A percentile compares a stretch with the other conserved stretches of the same genome.
Conservation (phyloP, 2,113 vertebrate genomes). For the Apeltes quadracus region DNA sequence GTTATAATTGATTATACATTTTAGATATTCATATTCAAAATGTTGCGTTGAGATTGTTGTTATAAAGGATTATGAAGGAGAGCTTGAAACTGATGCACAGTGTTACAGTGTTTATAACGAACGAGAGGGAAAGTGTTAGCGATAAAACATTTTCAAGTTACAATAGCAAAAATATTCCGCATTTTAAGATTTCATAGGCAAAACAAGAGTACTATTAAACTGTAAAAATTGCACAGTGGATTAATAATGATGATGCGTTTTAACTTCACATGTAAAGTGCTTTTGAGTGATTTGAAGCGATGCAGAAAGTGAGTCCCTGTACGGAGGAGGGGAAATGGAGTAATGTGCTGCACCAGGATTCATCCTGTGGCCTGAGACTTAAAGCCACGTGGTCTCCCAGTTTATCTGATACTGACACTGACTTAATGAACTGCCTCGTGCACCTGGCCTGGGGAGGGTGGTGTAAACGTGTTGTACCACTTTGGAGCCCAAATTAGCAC, state of each 20-base stretch:
- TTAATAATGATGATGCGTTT: background rate
- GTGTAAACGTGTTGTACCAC: slow-evolving; percentile 31
- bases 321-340: background rate
- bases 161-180: background rate
- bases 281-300: background rate
- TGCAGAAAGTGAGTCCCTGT: background rate
- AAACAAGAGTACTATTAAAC: background rate
- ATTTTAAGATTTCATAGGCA: background rate
- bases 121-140: no score
- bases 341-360: no score
- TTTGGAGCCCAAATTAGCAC: slow-evolving; percentile 39
- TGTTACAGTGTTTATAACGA: no score
- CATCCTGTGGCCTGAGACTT: no score
- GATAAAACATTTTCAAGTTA: no score
- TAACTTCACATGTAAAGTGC: background rate
- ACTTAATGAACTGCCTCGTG: slow-evolving; percentile 33
- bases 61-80: no score
- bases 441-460: slow-evolving; percentile 14
- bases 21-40: no score
- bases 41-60: no score
- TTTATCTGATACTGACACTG: slow-evolving; percentile 30
- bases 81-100: no score
- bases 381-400: no score
- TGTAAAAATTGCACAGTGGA: background rate
- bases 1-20: no score